Conservation (phyloP, 2,888 invertebrate species). For the Tetropium fuscum region DNA sequence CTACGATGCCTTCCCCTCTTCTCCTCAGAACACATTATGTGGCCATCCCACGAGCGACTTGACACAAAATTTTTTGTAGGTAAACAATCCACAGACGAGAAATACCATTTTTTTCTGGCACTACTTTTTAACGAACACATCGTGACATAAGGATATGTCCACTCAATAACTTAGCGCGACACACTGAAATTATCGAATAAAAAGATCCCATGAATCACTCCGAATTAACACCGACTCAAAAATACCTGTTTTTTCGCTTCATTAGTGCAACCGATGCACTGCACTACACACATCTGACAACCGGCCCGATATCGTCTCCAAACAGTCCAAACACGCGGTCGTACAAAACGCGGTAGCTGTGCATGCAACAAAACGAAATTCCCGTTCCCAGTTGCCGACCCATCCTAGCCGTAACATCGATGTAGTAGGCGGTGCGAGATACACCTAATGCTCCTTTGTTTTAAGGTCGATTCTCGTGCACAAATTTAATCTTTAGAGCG, state of each 20-base stretch:
- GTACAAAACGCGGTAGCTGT: slow-evolving; percentile 24
- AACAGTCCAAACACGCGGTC: slow-evolving; percentile 23
- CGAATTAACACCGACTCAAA: background rate
- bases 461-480: slow-evolving; percentile 18
- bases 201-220: background rate
- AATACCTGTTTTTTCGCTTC: background rate
- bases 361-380: slow-evolving; percentile 20
- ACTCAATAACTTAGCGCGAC: too few species aligned
- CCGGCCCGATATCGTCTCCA: slow-evolving; percentile 15
- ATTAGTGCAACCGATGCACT: slow-evolving; percentile 7
- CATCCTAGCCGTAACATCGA: slow-evolving; percentile 1
- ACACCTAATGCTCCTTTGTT: background rate
- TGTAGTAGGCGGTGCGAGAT: slow-evolving; percentile 1
- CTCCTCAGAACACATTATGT: slow-evolving; percentile 31
- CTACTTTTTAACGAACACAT: slow-evolving; percentile 50
- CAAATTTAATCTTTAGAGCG: background rate
- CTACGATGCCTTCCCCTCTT: slow-evolving; percentile 30
- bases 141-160: too few species aligned
- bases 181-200: background rate
- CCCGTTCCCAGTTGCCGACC: slow-evolving; percentile 15
- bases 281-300: slow-evolving; percentile 11
- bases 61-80: slow-evolving; percentile 48
- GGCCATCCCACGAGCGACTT: slow-evolving; percentile 50
- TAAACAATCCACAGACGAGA: slow-evolving; percentile 56
- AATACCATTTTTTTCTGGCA: slow-evolving; percentile 53